phyloP scores from a whole-genome alignment of 2,797 vertebrate species.

The Phataginus tricuspis region DNA sequence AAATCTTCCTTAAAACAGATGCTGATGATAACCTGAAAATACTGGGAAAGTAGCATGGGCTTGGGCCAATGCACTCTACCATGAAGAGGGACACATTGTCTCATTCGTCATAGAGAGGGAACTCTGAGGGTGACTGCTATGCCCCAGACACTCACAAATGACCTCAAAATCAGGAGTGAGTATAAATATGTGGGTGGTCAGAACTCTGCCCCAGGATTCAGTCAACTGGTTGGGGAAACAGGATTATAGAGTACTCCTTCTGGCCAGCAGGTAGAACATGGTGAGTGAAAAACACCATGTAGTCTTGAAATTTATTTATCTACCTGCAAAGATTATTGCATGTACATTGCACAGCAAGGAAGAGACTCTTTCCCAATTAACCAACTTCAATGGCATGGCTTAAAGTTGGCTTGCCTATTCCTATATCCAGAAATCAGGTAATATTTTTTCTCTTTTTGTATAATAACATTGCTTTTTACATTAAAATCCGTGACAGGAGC shows the following conservation, averaged over 20 bases:
- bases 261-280: conserved; percentile 16
- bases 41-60: background rate
- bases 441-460: conserved; percentile 36
- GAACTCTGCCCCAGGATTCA: background rate
- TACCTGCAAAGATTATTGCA: background rate
- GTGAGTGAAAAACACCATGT: background rate
- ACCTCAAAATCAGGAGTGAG: background rate
- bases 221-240: background rate
- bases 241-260: background rate
- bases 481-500: conserved; percentile 46
- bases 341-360: background rate
- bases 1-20: background rate
- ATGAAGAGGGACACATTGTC: fast-evolving
- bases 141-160: background rate
- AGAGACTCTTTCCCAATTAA: background rate
- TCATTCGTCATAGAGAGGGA: background rate
- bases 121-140: background rate
- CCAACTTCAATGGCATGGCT: background rate
- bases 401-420: conserved; percentile 43
- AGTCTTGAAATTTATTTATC: background rate
- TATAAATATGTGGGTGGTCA: background rate
- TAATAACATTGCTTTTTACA: conserved; percentile 32
- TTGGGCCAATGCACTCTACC: background rate
- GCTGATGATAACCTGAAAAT: background rate
- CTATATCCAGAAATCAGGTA: background rate